phyloP scores from a whole-genome alignment of 2,797 vertebrate species.

The Galago senegalensis region DNA sequence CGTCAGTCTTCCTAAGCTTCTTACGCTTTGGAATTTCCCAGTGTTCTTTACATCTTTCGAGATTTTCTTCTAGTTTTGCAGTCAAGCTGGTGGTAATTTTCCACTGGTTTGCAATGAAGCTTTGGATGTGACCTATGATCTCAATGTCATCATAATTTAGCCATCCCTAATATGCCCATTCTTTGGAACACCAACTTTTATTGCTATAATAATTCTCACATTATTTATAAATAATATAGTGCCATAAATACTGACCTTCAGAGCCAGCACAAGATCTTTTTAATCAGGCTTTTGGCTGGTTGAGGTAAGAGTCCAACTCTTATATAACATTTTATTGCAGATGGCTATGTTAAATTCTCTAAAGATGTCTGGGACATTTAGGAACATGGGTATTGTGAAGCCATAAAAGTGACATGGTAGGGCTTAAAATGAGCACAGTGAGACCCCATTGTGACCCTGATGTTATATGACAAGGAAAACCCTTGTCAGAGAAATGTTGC shows the following conservation, averaged over 20 bases:
- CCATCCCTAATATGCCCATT: slow-evolving; percentile 74
- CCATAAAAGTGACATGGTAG: slow-evolving; percentile 38
- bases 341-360: slow-evolving; percentile 66
- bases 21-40: background rate
- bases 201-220: slow-evolving; percentile 82
- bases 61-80: slow-evolving; percentile 47
- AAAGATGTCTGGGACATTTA: slow-evolving; percentile 57
- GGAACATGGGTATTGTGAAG: background rate
- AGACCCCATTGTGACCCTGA: background rate
- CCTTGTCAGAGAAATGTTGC: background rate
- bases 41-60: slow-evolving; percentile 46
- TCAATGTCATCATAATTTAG: slow-evolving; percentile 83
- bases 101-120: slow-evolving; percentile 68
- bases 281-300: slow-evolving; percentile 63
- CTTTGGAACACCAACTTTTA: slow-evolving; percentile 83
- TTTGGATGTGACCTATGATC: slow-evolving; percentile 74
- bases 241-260: slow-evolving; percentile 82
- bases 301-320: slow-evolving; percentile 63
- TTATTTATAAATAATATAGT: slow-evolving; percentile 85
- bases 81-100: slow-evolving; percentile 74
- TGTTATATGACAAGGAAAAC: slow-evolving; percentile 7
- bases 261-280: slow-evolving; percentile 73
- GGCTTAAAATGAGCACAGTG: background rate
- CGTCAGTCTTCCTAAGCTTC: background rate
- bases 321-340: slow-evolving; percentile 74